Conservation (phyloP, 2,797 vertebrate genomes). For the Dryobates pubescens region DNA sequence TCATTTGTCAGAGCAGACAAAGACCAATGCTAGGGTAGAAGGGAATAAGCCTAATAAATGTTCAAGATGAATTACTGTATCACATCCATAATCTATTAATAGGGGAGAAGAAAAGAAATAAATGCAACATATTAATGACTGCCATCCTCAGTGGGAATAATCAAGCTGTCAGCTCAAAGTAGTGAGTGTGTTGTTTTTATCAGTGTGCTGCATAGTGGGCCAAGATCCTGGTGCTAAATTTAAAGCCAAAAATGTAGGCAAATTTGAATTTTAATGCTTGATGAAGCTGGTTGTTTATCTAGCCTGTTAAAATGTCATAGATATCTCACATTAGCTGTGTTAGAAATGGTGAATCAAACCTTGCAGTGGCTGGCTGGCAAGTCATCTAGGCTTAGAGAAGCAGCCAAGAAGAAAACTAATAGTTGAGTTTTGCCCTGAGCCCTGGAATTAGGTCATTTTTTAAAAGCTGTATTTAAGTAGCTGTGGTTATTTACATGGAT, state of each 20-base stretch:
- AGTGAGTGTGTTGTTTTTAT: constrained; percentile 28
- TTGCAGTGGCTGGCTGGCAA: background rate
- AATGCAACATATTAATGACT: constrained; percentile 17
- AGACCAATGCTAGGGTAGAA: constrained; percentile 1
- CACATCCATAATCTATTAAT: constrained; percentile 23
- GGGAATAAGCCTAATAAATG: constrained; percentile 6
- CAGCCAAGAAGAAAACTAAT: background rate
- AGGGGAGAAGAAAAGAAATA: constrained; percentile 32
- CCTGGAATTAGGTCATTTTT: background rate
- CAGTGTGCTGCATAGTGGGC: background rate
- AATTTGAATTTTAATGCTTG: constrained; percentile 17
- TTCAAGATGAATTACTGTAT: constrained; percentile 16
- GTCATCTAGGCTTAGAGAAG: background rate
- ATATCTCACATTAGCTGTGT: background rate
- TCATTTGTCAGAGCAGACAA: constrained; percentile 39
- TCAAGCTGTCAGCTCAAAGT: constrained; percentile 33
- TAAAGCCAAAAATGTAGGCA: constrained; percentile 33
- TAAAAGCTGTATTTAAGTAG: background rate
- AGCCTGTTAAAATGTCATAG: background rate
- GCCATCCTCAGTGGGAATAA: constrained; percentile 32
- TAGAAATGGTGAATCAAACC: background rate
- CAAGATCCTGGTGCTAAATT: constrained; percentile 26
- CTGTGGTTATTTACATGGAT: background rate
- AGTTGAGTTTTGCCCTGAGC: background rate
- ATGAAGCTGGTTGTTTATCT: constrained; percentile 23